Evolutionary conservation across 2,113 vertebrate species (phyloP), one percentile per base, ranked within the genome.

Genomic region (Nyctibius bracteatus): DNA sequence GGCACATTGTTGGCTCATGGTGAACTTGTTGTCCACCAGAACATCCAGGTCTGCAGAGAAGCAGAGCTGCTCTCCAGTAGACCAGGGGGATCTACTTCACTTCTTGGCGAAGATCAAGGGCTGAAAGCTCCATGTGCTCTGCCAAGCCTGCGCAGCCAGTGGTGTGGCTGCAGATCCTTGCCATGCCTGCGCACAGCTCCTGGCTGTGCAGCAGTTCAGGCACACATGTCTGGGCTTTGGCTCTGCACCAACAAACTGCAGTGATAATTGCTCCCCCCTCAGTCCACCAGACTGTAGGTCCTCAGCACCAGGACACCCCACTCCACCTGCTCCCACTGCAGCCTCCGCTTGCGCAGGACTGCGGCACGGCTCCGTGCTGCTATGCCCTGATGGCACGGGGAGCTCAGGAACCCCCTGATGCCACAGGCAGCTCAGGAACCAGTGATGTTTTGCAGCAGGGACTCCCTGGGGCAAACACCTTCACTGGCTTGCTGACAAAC

Each of bases 271-370:
- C 24, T 63, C 67, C 37, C 19, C 62, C 39, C 37, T 20, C 13
- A 7, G 41, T 19, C 31, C 51, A 10, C 16, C 15, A 55, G 33
- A 19, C 20, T 1, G 0, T 16, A 8, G 0, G 5, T 33, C 47
- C 47, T 51, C 30, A 6, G 33, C 31, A 37, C 14, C 41, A 21
- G 24, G 54, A 57, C 54, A n/a, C 12, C 6, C 14, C 5, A 6
- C 33, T 30, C 21, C 25, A 13, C 5, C 19, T 12, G 35, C 33
- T 30, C 33, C 31, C 13, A 7, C 30, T 20, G 30, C 72, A 33
- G 44, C 12, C n/a, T 47, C 44, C 28, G n/a, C 17, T 44, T 5
- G 12, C 30, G 44, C 30, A 59, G 39, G 16, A 41, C 37, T 7
- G 43, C 43, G 57, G n/a, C 24, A 30, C 1, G 6, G 55, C 43